phyloP scores from a whole-genome alignment of 1,140 invertebrate genomes.

The Vanessa atalanta region DNA sequence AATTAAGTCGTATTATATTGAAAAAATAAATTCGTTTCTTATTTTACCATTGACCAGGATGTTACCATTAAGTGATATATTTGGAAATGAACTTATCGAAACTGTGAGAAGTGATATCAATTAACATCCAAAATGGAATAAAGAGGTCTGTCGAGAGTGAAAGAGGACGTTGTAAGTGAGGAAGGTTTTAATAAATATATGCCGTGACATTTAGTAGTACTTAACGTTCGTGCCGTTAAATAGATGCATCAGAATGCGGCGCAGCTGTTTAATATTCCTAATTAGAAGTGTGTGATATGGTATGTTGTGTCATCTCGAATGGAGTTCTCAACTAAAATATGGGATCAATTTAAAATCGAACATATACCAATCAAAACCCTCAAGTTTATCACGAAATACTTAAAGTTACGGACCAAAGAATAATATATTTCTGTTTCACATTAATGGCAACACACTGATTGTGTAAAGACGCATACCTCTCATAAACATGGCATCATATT shows the following conservation, averaged over 20 bases:
- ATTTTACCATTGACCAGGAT: slow-evolving; percentile 14
- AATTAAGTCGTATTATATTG: slow-evolving; percentile 3
- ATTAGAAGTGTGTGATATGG: slow-evolving; percentile 51
- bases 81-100: slow-evolving; percentile 54
- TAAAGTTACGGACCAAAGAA: slow-evolving; percentile 2
- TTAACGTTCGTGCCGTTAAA: slow-evolving; percentile 62
- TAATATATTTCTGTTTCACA: slow-evolving; percentile 30
- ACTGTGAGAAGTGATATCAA: slow-evolving; percentile 61
- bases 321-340: slow-evolving; percentile 3
- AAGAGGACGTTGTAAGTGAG: slow-evolving; percentile 48
- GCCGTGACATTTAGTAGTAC: slow-evolving; percentile 66
- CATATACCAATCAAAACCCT: background rate
- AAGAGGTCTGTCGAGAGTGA: slow-evolving; percentile 51
- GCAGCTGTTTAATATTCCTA: slow-evolving; percentile 61
- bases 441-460: slow-evolving; percentile 26
- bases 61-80: slow-evolving; percentile 39
- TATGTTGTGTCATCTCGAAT: slow-evolving; percentile 42
- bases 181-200: slow-evolving; percentile 64
- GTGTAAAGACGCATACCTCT: slow-evolving; percentile 34
- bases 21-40: slow-evolving; percentile 4
- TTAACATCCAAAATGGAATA: slow-evolving; percentile 61
- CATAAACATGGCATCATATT: slow-evolving; percentile 51
- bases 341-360: slow-evolving; percentile 7
- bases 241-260: slow-evolving; percentile 59
- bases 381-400: background rate